Evolutionary conservation across 2,113 vertebrate species (phyloP), one percentile per base, ranked within the genome.

Genomic region (Nyctibius bracteatus): DNA sequence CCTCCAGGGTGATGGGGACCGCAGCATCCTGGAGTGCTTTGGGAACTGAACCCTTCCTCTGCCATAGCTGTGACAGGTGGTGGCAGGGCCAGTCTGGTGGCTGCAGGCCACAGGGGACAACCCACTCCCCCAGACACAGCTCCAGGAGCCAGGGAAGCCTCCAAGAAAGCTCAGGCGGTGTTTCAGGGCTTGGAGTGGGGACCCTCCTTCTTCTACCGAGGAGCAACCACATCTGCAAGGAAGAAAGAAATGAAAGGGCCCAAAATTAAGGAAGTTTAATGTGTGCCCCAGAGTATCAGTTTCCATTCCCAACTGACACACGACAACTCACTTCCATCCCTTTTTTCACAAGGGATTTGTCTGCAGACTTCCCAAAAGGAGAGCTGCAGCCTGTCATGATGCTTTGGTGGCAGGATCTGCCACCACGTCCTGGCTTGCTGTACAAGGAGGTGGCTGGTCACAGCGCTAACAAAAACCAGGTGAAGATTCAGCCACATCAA

Each of bases 211-310:
- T 67, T n/a, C 28, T 47, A 30, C 33, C 0, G 0, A 70, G 14
- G 25, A 66, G 43, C 63, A 66, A 30, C 39, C 37, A 49, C 2
- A 6, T 19, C 46, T 75, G 67, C 62, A 28, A 75, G 9, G 21
- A 86, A 9, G 51, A 17, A 57, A 94, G 43, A 93, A 95, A 91
- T 39, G 77, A 90, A 94, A 92, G 77, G 86, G 35, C 24, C 57
- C 61, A 12, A 74, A 88, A 86, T 67, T 51, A 51, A 67, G 88
- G 91, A 95, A 95, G 88, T 88, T 72, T 25, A 79, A 9, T 0
- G 0, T 18, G 18, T 63, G 35, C 63, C 80, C 43, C 4, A 2
- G 25, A 86, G 41, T 30, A 81, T 46, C 39, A 1, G 49, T 73
- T 95, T 84, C 37, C 25, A 8, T 47, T 83, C 37, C 14, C 51